Evolutionary conservation across 2,797 vertebrate genomes (phyloP), one percentile per base, ranked within the genome.

Genomic region (Lateolabrax maculatus): DNA sequence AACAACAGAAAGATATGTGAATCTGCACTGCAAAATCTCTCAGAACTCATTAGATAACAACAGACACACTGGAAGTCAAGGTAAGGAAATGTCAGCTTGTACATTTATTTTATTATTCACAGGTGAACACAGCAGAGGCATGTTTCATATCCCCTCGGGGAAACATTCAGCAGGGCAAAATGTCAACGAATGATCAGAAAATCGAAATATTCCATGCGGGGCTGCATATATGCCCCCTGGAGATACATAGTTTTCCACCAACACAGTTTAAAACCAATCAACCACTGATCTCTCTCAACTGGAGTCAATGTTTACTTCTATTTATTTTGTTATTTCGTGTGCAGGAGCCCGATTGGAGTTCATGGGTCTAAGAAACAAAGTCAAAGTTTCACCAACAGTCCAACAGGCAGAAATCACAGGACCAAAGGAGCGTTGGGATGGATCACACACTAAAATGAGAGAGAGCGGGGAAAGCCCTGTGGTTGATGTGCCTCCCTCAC

Each of bases 21-120:
- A 84, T 48, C 25, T 46, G 36, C 37, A 31, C 13, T n/a, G n/a
- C 7, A 29, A 19, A 46, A 68, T 61, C 34, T 27, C 9, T 19
- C 9, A n/a, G 43, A 51, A n/a, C 16, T 16, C 2, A 49, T 62
- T 16, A 19, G 27, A 65, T 19, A 85, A 67, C 36, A 83, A 71
- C 2, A 77, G 49, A 80, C 21, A 85, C 65, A 23, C 31, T 83
- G 56, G 43, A 62, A 60, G 43, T 79, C 52, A 19, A 68, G 25
- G 71, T 89, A 87, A 82, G 74, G 75, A 90, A 89, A 82, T 83
- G 65, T 92, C 84, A 90, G 84, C 79, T 86, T 75, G 19, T 83
- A 89, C 88, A 91, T 93, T 92, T 92, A 90, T 92, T 91, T 85
- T 62, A 83, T 81, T 90, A 71, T 90, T 88, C 84, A 87, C 86